Evolutionary conservation across 2,888 invertebrate genomes (phyloP).

Genomic region (Cephus pygmeus): DNA sequence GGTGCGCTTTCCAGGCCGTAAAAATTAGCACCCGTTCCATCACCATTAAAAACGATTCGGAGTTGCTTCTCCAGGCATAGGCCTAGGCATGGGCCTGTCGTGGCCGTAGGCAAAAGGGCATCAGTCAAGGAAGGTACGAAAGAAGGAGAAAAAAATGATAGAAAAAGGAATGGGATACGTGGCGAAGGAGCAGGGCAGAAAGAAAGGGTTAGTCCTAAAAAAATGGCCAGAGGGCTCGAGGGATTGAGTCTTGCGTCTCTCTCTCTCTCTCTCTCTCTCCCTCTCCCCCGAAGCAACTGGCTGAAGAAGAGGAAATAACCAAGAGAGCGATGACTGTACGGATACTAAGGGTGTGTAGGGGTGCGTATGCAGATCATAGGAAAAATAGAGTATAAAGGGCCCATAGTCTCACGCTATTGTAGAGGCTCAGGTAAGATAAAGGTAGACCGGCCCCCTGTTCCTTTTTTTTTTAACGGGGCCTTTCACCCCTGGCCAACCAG

Average conservation of each 20-base stretch:
- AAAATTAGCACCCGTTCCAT: conserved; percentile 25
- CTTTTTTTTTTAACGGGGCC: background rate
- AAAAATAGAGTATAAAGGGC: conserved; percentile 62
- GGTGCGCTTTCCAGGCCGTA: background rate
- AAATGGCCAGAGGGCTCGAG: conserved; percentile 19
- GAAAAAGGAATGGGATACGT: background rate
- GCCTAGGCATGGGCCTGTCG: background rate
- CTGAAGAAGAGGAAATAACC: no score
- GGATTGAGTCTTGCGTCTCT: no score
- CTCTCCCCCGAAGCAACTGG: no score
- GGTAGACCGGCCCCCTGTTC: conserved; percentile 33
- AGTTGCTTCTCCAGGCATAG: conserved; percentile 7
- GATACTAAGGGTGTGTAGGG: conserved; percentile 24
- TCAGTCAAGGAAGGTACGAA: no score
- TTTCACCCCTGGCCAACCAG: background rate
- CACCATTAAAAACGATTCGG: conserved; percentile 21
- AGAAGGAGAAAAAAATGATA: background rate
- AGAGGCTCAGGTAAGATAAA: conserved; percentile 63
- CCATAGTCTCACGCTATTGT: conserved; percentile 66
- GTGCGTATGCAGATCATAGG: conserved; percentile 61
- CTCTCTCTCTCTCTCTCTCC: no score
- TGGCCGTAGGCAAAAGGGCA: no score
- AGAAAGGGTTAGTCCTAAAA: conserved; percentile 13
- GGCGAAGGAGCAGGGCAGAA: conserved; percentile 1
- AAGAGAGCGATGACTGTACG: no score